Conservation (phyloP, 2,888 invertebrate species). For the Stegophylla sp. region DNA sequence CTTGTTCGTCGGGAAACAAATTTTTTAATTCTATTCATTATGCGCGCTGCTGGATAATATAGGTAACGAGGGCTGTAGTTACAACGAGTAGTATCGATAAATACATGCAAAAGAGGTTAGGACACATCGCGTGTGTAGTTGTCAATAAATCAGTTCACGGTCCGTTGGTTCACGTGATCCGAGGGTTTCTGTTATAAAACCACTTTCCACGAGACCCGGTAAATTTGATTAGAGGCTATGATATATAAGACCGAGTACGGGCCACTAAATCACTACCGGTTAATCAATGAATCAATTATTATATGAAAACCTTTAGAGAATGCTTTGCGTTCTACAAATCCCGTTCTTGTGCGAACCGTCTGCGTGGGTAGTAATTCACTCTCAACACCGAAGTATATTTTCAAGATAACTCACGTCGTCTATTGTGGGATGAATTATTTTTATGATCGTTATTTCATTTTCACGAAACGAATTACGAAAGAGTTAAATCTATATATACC, state of each 20-base stretch:
- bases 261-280: conserved; percentile 32
- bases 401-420: neutral
- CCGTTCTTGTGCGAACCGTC: conserved; percentile 1
- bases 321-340: neutral
- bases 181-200: conserved; percentile 34
- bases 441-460: neutral
- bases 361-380: neutral
- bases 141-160: conserved; percentile 42
- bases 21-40: neutral
- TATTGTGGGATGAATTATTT: conserved; percentile 1
- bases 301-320: conserved; percentile 1
- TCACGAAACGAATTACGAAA: neutral
- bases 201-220: conserved; percentile 19
- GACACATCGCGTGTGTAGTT: conserved; percentile 3
- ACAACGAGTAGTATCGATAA: neutral
- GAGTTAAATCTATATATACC: neutral
- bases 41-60: neutral
- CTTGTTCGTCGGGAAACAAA: neutral
- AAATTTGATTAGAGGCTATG: conserved; percentile 42
- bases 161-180: conserved; percentile 22
- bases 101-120: conserved; percentile 25
- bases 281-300: conserved; percentile 44
- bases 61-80: conserved; percentile 33
- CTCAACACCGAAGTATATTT: neutral
- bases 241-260: neutral